Conservation (phyloP, 2,888 invertebrate genomes). For the Yponomeuta cagnagella region DNA sequence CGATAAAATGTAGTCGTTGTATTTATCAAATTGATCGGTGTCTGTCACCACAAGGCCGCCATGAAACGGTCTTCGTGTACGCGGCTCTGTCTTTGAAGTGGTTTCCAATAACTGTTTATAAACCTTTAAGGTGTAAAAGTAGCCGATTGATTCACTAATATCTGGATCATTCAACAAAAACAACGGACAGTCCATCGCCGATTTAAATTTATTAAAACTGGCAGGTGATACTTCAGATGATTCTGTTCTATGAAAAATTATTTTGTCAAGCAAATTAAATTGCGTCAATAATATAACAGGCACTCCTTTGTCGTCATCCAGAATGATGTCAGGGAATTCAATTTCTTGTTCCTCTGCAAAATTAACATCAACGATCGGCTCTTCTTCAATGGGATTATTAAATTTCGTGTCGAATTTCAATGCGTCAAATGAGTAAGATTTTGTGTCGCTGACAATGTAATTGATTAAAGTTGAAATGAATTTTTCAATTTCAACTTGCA, state of each 20-base stretch:
- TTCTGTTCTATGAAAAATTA: not conserved
- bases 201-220: not conserved
- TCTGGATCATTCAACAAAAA: not conserved
- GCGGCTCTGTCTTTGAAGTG: not conserved
- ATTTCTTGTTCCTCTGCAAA: not conserved
- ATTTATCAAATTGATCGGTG: not conserved
- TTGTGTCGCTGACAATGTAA: not conserved
- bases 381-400: not conserved
- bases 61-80: not conserved
- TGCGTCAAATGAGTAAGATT: not conserved
- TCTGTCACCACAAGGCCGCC: not conserved
- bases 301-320: not conserved
- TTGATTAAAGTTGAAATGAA: not conserved
- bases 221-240: not conserved
- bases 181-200: not conserved
- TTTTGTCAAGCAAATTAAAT: not conserved
- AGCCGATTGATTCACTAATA: not conserved
- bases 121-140: not conserved
- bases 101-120: not conserved
- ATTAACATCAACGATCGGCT: not conserved
- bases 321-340: not conserved
- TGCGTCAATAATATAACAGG: not conserved
- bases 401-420: not conserved
- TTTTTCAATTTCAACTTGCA: not conserved
- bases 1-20: not conserved